phyloP scores from a whole-genome alignment of 2,888 invertebrate genomes.

The Brassicogethes aeneus region DNA sequence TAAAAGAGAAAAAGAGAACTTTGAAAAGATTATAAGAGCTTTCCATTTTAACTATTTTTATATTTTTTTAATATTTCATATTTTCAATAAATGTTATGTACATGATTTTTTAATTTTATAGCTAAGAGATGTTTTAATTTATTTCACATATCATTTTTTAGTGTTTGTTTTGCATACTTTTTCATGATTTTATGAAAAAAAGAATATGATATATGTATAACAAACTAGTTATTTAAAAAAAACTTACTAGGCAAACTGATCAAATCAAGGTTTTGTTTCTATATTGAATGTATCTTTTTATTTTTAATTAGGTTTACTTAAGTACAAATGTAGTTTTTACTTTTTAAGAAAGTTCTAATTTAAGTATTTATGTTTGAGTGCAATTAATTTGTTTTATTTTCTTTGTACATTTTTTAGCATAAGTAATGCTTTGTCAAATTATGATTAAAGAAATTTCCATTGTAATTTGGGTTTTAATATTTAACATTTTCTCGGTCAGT shows the following conservation, averaged over 20 bases:
- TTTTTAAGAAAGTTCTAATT: constrained; percentile 3
- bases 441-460: too few relatives aligned
- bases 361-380: constrained; percentile 4
- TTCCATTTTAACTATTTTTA: constrained; percentile 11
- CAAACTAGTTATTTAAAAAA: neutral
- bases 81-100: neutral
- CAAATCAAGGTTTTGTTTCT: too few relatives aligned
- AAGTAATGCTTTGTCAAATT: neutral
- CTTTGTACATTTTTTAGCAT: neutral
- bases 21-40: constrained; percentile 71
- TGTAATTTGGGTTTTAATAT: too few relatives aligned
- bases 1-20: constrained; percentile 79
- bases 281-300: neutral
- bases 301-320: neutral
- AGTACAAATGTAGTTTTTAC: neutral
- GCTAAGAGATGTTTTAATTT: neutral
- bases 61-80: neutral
- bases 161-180: neutral
- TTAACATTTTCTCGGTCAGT: too few relatives aligned
- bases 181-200: neutral
- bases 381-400: constrained; percentile 8
- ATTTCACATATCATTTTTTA: neutral
- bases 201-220: neutral
- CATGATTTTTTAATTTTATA: neutral
- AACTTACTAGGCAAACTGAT: neutral